Conservation (phyloP, 2,888 invertebrate genomes). For the Drosophila falleni region DNA sequence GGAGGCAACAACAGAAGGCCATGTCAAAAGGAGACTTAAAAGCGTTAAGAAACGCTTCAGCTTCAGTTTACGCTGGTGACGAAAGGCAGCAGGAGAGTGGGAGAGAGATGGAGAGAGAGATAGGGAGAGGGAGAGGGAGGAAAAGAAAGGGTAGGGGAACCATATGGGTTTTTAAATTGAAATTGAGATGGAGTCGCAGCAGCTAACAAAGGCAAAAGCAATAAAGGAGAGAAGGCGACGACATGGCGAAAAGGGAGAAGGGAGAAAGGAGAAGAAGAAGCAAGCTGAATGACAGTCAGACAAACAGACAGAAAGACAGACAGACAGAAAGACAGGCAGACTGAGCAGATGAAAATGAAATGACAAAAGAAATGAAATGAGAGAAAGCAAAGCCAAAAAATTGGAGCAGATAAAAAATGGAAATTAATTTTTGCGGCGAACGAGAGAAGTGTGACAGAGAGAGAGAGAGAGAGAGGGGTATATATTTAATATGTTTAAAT, state of each 20-base stretch:
- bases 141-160: slow-evolving; percentile 3
- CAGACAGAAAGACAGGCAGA: slow-evolving; percentile 33
- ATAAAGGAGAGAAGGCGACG: slow-evolving; percentile 39
- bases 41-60: slow-evolving; percentile 1
- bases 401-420: slow-evolving; percentile 62
- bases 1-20: neutral
- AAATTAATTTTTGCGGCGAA: slow-evolving; percentile 79
- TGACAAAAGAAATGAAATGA: slow-evolving; percentile 59
- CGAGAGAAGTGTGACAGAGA: slow-evolving; percentile 14
- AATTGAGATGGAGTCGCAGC: slow-evolving; percentile 58
- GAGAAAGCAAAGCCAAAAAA: slow-evolving; percentile 51
- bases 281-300: slow-evolving; percentile 41
- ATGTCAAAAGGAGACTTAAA: slow-evolving; percentile 11
- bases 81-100: neutral
- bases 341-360: slow-evolving; percentile 50
- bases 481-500: slow-evolving; percentile 16
- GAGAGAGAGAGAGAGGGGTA: neutral
- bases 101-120: neutral
- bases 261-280: neutral
- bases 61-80: neutral
- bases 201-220: slow-evolving; percentile 40
- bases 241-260: neutral
- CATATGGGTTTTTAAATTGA: slow-evolving; percentile 65
- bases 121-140: neutral
- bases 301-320: slow-evolving; percentile 23